Percentiles rank a stretch among this genome's conserved stretches.
Conservation (phyloP, 92 coral and sea anemone genomes). For the Desmophyllum pertusum region DNA sequence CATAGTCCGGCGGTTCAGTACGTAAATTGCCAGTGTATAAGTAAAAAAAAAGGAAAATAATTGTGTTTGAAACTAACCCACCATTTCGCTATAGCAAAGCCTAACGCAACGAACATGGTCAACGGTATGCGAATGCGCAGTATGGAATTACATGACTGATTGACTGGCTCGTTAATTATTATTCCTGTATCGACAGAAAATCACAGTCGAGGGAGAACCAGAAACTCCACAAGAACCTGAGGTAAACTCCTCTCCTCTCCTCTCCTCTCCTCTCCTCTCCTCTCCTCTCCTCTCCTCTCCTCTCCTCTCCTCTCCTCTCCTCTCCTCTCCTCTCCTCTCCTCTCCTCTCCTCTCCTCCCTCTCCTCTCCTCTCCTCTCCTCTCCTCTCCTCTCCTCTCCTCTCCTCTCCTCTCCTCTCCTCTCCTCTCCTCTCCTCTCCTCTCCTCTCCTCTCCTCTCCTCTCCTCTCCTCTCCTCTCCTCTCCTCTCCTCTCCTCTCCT, state of each 20-base stretch:
- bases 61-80: too few species aligned
- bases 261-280: background rate
- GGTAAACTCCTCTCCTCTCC: conserved; percentile 1
- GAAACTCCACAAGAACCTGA: conserved; percentile 9
- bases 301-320: too few species aligned
- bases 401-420: background rate
- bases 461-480: background rate
- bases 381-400: background rate
- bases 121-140: too few species aligned
- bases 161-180: background rate
- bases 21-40: too few species aligned
- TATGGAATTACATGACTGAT: background rate
- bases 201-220: conserved; percentile 1
- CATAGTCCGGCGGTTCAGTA: too few species aligned
- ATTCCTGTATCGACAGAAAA: background rate
- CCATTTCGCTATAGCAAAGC: too few species aligned
- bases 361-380: too few species aligned
- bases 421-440: background rate
- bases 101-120: too few species aligned
- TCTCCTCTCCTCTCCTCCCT: too few species aligned
- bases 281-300: background rate
- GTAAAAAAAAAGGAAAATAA: too few species aligned
- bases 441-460: background rate
- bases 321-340: too few species aligned
- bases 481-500: background rate